Evolutionary conservation across 2,113 vertebrate species (phyloP), one percentile per base, ranked within the genome.

Genomic region (Syngnathus typhle): DNA sequence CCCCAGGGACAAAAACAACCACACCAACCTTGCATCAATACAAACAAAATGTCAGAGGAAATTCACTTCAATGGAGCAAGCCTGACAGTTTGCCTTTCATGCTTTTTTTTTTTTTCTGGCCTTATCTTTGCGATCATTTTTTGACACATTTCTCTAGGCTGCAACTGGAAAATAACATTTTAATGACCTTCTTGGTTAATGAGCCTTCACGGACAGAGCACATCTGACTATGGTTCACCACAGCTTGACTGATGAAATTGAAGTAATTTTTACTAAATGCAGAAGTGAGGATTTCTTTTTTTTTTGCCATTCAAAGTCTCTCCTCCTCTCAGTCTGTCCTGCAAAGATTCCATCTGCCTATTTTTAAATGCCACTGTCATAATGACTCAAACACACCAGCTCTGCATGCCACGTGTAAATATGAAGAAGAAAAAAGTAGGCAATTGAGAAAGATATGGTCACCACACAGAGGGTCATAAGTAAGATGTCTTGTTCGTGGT

Each of bases 71-170:
- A 23, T 38, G 41, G 58, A 78, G 61, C 70, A 58, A 38, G 39
- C 51, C n/a, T 43, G 69, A 81, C 72, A 76, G 72, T 75, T 80
- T 79, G 67, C 80, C 77, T 83, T 80, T 72, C 65, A 38, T n/a
- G 67, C 46, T 27, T 73, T 62, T 73, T 63, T 68, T 51, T 4
- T 37, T 32, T 59, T 8, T 12, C 16, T 32, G 59, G 68, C 71
- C 66, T 65, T 70, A 70, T 68, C 0, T 0, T 68, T 54, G 37
- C 59, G 12, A 21, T 38, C 7, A 15, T 38, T 37, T 38, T 39
- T 38, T 16, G 19, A 9, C 19, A 60, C 38, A 60, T 12, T 60
- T 39, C 18, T 59, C 3, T 59, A 16, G 16, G 32, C 13, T 38
- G 16, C 16, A 38, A 19, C 16, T 39, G 37, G 19, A 21, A 80